Base-by-base conservation (phyloP, 2,113 vertebrate species). In the Cyanoramphus novaezelandiae region DNA sequence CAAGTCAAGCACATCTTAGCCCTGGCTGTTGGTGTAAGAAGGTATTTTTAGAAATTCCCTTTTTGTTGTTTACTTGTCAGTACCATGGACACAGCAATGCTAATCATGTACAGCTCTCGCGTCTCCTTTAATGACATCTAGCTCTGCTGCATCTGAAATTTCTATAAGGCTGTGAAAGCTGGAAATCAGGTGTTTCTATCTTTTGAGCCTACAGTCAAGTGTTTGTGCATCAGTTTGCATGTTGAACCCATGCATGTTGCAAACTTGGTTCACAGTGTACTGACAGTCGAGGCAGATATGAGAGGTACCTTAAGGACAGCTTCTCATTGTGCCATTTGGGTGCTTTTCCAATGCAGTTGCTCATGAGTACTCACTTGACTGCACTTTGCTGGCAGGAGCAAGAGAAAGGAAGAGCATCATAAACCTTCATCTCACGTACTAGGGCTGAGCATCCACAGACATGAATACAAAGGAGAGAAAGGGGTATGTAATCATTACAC, bases 241-340 rank as follows among this genome's bases (percentile, higher is more conserved):
- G 91, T 87, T 89, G 86, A 92, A 91, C 72, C 52, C 77, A 11
- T 81, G 25, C 17, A 6, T 84, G 18, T 91, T 87, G 89, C 86
- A 91, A 84, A 62, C 55, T 79, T 84, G 70, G 52, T 84, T 95
- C 35, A 35, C 86, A 84, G 77, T 1, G 0, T 24, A 25, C 47
- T 60, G 64, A 35, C 21, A 86, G 83, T 53, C 92, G 83, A 88
- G 88, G 86, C 86, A 94, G 94, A 92, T 81, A 75, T 33, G 78
- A 79, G 57, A 87, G 62, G 80, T 88, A 68, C 47, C 80, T 78
- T 81, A 37, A 95, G 95, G 94, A 93, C 94, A 96, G n/a, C 46
- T 83, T 27, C 79, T 67, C 44, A 9, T 59, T 15, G 37, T 77
- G 94, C 79, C 82, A 53, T 0, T 33, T 46, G 88, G 29, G 28